Base-by-base conservation (phyloP, 2,888 invertebrate species). In the Erpobdella octoculata region DNA sequence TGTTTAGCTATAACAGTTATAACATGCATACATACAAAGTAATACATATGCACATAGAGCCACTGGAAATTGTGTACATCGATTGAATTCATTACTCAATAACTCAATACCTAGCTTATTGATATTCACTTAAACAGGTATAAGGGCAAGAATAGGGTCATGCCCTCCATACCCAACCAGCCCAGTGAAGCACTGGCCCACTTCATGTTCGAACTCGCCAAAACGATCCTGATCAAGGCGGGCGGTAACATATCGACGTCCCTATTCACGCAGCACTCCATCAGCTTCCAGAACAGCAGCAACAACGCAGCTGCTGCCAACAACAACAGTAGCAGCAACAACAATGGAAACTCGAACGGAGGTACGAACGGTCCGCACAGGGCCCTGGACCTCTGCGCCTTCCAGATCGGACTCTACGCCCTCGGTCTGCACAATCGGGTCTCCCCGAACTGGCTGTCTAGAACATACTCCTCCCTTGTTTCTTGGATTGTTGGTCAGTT, bases 181-280 rank as follows among this genome's bases (percentile, higher is more conserved):
- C 96, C 97, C 0, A 95, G 94, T 25, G 98, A 98, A 84, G 97
- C 97, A 0, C 91, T 93, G 18, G 96, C 97, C 0, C 96, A 97
- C 85, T 97, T 96, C 81, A 96, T 97, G 95, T 94, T 93, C 83
- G 98, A 99, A 84, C 85, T 98, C 79, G 96, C 97, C 0, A 97
- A 97, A 84, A 93, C 91, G 0, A 91, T 98, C 58, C 85, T 98
- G 72, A 89, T 89, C 76, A 97, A 97, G 85, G 97, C 96, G 0
- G 97, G 97, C 0, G 97, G 97, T 2, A 93, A 90, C 62, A 93
- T 93, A 74, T 94, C 96, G 41, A 84, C 85, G 6, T 82, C 83
- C 3, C 86, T 97, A 70, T 97, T 96, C 81, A 94, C 94, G 0
- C 94, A 93, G 3, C 46, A 58, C 37, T 33, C 31, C 36, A 67